Percentiles rank a stretch among this genome's conserved stretches.
Conservation (phyloP, 2,888 invertebrate genomes). For the Caenorhabditis angaria region DNA sequence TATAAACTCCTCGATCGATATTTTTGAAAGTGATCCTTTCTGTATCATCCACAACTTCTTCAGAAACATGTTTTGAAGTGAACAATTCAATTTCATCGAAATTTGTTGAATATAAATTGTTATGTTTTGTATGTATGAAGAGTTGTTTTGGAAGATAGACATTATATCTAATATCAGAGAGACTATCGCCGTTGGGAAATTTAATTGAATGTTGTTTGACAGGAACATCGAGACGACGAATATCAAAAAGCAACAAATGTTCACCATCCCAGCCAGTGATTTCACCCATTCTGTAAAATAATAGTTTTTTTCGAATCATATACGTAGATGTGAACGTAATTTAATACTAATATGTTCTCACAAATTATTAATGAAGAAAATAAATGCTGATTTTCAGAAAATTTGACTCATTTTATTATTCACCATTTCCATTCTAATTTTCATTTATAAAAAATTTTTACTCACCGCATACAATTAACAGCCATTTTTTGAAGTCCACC, state of each 20-base stretch:
- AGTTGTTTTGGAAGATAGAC: slow-evolving; percentile 29
- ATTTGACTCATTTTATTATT: too few species aligned
- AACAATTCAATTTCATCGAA: slow-evolving; percentile 13
- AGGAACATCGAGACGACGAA: slow-evolving; percentile 25
- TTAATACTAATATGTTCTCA: too few species aligned
- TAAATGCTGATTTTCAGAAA: too few species aligned
- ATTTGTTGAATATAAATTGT: slow-evolving; percentile 14
- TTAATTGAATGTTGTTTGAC: slow-evolving; percentile 11
- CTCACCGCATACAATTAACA: slow-evolving; percentile 7
- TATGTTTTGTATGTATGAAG: slow-evolving; percentile 27
- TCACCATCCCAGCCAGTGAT: slow-evolving; percentile 25
- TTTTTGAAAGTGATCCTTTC: slow-evolving; percentile 35
- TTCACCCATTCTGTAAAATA: slow-evolving; percentile 13
- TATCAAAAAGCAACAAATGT: slow-evolving; percentile 24
- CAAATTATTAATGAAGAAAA: too few species aligned
- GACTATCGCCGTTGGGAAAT: background rate
- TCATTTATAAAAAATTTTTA: background rate
- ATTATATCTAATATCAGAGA: slow-evolving; percentile 31
- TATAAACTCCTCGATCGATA: slow-evolving; percentile 24
- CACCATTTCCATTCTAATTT: background rate
- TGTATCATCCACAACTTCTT: slow-evolving; percentile 6
- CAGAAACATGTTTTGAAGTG: background rate
- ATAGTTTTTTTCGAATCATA: background rate
- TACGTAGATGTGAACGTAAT: too few species aligned
- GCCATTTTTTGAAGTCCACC: slow-evolving; percentile 26